Conservation (phyloP, 2,113 vertebrate genomes). For the Gorsachius goisagi region DNA sequence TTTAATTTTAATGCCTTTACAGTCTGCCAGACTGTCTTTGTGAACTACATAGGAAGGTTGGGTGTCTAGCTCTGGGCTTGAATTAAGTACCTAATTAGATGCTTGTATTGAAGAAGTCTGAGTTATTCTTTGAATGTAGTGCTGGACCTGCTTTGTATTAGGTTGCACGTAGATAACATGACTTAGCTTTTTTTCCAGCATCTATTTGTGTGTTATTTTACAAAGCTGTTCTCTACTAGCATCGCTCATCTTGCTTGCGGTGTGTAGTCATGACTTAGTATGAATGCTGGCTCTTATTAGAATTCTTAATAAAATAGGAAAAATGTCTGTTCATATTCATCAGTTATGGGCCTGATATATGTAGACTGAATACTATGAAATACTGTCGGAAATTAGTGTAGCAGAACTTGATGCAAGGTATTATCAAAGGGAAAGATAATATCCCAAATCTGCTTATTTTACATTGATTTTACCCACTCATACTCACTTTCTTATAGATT, state of each 20-base stretch:
- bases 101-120: not conserved
- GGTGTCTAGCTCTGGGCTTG: not conserved
- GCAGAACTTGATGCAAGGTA: not conserved
- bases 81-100: not conserved
- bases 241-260: not conserved
- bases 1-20: not conserved
- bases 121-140: not conserved
- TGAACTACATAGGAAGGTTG: not conserved
- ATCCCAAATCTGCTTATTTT: not conserved
- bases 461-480: not conserved
- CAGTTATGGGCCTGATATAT: not conserved
- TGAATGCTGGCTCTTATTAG: not conserved
- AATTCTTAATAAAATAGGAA: not conserved
- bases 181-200: not conserved
- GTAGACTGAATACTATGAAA: not conserved
- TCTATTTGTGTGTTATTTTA: not conserved
- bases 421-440: not conserved
- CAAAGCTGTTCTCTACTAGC: not conserved
- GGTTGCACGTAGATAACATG: not conserved
- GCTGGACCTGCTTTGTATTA: not conserved
- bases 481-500: not conserved
- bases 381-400: not conserved
- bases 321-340: not conserved
- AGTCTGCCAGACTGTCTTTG: not conserved
- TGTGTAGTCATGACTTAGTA: not conserved